phyloP scores from a whole-genome alignment of 2,113 vertebrate species.

The Menura novaehollandiae region DNA sequence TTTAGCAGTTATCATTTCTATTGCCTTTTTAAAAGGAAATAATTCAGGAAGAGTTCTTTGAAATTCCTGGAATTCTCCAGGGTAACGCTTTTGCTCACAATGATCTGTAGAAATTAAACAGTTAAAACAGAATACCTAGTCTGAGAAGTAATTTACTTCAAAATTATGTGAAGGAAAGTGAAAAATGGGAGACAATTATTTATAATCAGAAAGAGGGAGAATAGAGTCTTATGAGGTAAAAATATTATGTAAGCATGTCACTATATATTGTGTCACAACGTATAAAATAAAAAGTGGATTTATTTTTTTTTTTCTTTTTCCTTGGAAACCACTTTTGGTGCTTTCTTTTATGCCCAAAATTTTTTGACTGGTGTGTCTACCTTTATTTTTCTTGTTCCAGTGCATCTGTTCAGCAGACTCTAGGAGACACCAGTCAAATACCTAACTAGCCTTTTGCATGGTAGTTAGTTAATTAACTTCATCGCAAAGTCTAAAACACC shows the following conservation, averaged over 20 bases:
- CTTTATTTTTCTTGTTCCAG: neutral
- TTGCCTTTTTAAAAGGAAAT: neutral
- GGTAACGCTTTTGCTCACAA: neutral
- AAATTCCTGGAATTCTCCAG: neutral
- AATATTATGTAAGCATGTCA: neutral
- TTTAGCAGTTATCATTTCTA: neutral
- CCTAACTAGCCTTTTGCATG: neutral
- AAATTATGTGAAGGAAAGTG: neutral
- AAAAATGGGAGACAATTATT: neutral
- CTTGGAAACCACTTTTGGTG: neutral
- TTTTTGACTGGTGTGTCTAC: neutral
- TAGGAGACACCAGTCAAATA: neutral
- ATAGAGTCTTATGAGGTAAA: neutral
- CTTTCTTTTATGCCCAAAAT: neutral
- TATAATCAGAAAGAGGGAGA: neutral
- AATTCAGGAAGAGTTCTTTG: neutral
- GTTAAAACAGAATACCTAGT: neutral
- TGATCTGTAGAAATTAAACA: neutral
- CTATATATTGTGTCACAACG: neutral
- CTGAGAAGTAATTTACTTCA: neutral
- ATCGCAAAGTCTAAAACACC: neutral
- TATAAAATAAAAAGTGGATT: neutral
- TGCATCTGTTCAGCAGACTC: neutral
- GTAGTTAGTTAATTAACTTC: neutral
- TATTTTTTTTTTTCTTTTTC: neutral